A percentile compares a stretch with the other conserved stretches of the same genome.
Evolutionary conservation across 2,113 vertebrate genomes (phyloP).

Genomic region (Micromys minutus): DNA sequence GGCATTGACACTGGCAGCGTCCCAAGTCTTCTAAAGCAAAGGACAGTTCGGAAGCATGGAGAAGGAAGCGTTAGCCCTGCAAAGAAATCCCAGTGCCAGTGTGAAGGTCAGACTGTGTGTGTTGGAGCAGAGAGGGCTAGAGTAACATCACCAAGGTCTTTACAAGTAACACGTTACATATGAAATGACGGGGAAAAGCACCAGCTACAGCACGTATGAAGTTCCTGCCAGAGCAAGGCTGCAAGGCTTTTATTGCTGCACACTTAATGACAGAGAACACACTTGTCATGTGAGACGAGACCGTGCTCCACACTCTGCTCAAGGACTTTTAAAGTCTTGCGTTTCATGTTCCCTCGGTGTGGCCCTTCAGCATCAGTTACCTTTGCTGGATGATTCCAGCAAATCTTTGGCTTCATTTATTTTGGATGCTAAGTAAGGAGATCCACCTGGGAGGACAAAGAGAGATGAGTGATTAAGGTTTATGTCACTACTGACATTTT

Average conservation of each 20-base stretch:
- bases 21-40: constrained; percentile 31
- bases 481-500: constrained; percentile 21
- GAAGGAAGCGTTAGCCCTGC: background rate
- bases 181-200: background rate
- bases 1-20: background rate
- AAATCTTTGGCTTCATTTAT: constrained; percentile 93
- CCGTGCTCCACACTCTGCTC: background rate
- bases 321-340: background rate
- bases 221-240: constrained; percentile 1
- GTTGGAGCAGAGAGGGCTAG: background rate
- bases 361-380: constrained; percentile 79
- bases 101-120: background rate
- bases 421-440: constrained; percentile 91
- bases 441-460: constrained; percentile 88
- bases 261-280: constrained; percentile 56
- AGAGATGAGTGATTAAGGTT: constrained; percentile 65
- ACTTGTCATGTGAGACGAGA: constrained; percentile 35
- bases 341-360: background rate
- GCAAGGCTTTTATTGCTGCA: constrained; percentile 67
- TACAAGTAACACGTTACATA: background rate
- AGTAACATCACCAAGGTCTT: background rate
- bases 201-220: background rate
- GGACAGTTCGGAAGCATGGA: background rate
- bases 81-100: background rate
- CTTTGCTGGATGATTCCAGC: constrained; percentile 86